Base-by-base conservation (phyloP, 2,113 vertebrate species). In the Phoxinus phoxinus region DNA sequence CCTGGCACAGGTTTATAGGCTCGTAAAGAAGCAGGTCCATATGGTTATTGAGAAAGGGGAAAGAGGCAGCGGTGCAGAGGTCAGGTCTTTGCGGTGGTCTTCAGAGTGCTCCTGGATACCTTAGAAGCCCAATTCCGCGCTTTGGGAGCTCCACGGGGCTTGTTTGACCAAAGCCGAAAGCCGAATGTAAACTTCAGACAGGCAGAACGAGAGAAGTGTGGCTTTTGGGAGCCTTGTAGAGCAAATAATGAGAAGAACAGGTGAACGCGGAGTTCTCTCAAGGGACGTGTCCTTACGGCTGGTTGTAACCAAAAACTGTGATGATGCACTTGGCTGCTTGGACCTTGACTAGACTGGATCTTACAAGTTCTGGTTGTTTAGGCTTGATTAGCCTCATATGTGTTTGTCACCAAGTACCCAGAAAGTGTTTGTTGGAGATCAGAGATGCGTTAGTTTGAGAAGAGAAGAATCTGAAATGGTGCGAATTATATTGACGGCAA, bases 221-320 rank as follows among this genome's bases (percentile, higher is more conserved):
- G 81, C 86, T 82, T 83, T 41, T 4, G 88, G 85, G 85, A 84
- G 82, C 79, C 25, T 15, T 86, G 65, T 73, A 35, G 88, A 58
- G 65, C 63, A 53, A 76, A 74, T 88, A 80, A 89, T 89, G 88
- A 82, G 87, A 86, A 86, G 85, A 89, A 53, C 85, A 89, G 87
- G 86, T 84, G 82, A 81, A 82, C 27, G 3, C 12, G 19, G 48
- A 80, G 56, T 13, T 61, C 59, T 74, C 78, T 58, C 63, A 7
- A 72, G 73, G 74, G 81, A 75, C n/a, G 65, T 63, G 32, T 76
- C 51, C 82, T 84, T 58, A 73, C 0, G 82, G 35, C 69, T 67
- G 67, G 46, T 72, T 48, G 65, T 83, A 83, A 83, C 81, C n/a
- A 21, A 58, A 72, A 72, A 32, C 48, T 72, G 81, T 72, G 81